Percentiles rank a stretch among this genome's conserved stretches.
These are phyloP conservation scores for Calliopum simillimum DNA, from an alignment of 2,888 invertebrate genomes.

Conservation along the genomic window DNA sequence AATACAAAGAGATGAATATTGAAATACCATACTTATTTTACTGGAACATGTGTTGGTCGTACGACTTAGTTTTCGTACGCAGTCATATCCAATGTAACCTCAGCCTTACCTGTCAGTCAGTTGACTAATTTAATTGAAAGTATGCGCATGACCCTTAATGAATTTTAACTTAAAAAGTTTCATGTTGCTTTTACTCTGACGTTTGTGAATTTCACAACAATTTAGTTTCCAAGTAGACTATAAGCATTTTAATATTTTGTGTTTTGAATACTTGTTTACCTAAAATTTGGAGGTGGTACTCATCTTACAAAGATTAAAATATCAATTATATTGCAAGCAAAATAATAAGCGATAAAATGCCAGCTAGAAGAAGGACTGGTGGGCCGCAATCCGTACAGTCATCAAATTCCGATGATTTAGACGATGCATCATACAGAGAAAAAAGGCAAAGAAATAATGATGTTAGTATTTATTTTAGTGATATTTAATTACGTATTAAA, in stretches of 20 bases:
- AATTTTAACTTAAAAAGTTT: too few species aligned
- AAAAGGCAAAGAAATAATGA: constrained; percentile 66
- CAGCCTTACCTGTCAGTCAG: too few species aligned
- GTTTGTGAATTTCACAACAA: constrained; percentile 30
- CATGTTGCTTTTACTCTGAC: constrained; percentile 17
- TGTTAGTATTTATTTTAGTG: constrained; percentile 49
- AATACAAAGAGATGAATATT: too few species aligned
- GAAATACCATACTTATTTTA: too few species aligned
- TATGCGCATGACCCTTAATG: too few species aligned
- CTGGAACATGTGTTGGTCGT: too few species aligned
- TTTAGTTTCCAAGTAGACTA: neutral
- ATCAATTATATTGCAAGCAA: constrained; percentile 13
- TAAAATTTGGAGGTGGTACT: too few species aligned
- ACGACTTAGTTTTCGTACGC: too few species aligned
- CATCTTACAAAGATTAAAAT: too few species aligned
- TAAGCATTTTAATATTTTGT: constrained; percentile 3
- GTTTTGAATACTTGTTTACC: neutral
- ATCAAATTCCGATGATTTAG: constrained; percentile 54
- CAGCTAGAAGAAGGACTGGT: constrained; percentile 61
- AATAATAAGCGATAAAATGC: constrained; percentile 54
- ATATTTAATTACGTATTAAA: neutral
- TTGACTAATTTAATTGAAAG: too few species aligned
- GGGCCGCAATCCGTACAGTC: constrained; percentile 44
- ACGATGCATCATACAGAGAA: constrained; percentile 58
- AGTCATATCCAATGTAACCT: too few species aligned